Base-by-base conservation (phyloP, 1,140 invertebrate genomes). In the Neoseiulus cucumeris region DNA sequence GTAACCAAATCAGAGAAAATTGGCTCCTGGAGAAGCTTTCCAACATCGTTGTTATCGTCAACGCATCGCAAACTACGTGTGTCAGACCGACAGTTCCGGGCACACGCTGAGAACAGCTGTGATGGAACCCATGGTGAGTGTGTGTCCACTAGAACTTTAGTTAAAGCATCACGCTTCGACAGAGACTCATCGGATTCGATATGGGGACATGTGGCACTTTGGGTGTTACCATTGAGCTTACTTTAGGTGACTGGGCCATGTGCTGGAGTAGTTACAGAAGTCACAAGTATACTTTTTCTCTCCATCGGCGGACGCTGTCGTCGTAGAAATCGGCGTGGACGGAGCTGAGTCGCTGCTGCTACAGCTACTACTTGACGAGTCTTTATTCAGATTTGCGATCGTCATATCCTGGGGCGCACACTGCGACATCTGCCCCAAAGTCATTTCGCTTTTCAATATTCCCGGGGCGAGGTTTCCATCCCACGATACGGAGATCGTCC, bases 241-340 rank as follows among this genome's bases (percentile, higher is more conserved):
- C 51, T 59, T 59, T 29, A 59, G 51, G 22, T 59, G 51, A 0
- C 51, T 59, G 17, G 51, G 51, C 51, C 51, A 59, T 12, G 25
- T 59, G 51, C 51, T 59, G 14, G 51, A 29, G 22, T 59, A 59
- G 22, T 59, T 33, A 25, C 51, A 59, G 22, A 29, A 25, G 22
- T 59, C 51, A 25, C 51, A 59, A 9, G 25, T 59, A 33, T 59
- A 59, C 22, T 59, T 59, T 33, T 59, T 59, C 51, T 59, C 51
- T 25, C 51, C 51, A 25, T 59, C 51, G 22, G 17, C 51, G 25
- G 51, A 20, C 14, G 51, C 14, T 17, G 51, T 25, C 2, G 51
- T 25, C 22, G 51, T 59, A 14, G 51, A 25, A 2, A 33, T 17
- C 12, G 51, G 51, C 17, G 51, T 59, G 12, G 51, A 20, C 51